phyloP scores from a whole-genome alignment of 37 sponge, comb jelly and placozoan genomes.

The Agelas oroides region DNA sequence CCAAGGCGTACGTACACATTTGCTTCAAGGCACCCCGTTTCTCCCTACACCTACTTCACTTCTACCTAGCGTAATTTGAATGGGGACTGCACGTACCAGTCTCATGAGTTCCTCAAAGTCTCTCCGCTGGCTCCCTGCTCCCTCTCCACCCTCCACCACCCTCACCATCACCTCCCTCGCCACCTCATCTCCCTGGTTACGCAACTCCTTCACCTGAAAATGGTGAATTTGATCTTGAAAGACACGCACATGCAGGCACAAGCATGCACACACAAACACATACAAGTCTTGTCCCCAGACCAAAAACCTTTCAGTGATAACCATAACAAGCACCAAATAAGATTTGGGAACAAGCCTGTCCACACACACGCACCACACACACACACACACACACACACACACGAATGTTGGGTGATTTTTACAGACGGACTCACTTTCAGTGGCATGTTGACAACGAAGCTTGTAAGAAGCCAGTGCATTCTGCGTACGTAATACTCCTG shows the following conservation, averaged over 20 bases:
- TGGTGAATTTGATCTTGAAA: neutral
- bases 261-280: slow-evolving; percentile 15
- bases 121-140: neutral
- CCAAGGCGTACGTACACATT: neutral
- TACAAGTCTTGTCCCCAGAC: neutral
- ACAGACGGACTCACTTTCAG: too few species aligned
- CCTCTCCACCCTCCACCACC: slow-evolving; percentile 1
- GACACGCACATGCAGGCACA: slow-evolving; percentile 1
- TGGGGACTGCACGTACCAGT: slow-evolving; percentile 37
- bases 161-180: slow-evolving; percentile 29
- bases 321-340: too few species aligned
- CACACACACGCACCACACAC: too few species aligned
- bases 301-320: neutral
- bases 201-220: slow-evolving; percentile 68
- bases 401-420: too few species aligned
- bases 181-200: slow-evolving; percentile 72
- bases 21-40: too few species aligned
- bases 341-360: too few species aligned
- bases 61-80: too few species aligned
- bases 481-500: slow-evolving; percentile 76
- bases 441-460: slow-evolving; percentile 46
- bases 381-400: too few species aligned
- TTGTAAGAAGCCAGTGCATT: slow-evolving; percentile 76
- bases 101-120: slow-evolving; percentile 82
- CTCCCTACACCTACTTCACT: too few species aligned